Percentiles rank a stretch among this genome's conserved stretches.
Conservation (phyloP, 1,140 invertebrate species). For the Carposina sasakii region DNA sequence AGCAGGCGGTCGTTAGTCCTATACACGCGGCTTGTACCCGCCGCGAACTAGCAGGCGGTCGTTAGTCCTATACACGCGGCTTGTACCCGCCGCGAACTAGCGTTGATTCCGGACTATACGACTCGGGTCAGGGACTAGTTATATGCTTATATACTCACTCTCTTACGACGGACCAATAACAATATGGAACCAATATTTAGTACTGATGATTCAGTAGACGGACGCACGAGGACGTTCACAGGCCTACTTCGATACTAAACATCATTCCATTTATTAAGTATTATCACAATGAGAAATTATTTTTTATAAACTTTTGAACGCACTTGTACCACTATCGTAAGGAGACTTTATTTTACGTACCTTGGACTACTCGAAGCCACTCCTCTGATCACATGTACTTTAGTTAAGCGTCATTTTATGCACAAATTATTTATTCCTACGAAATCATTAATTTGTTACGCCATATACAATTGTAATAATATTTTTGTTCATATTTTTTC, state of each 20-base stretch:
- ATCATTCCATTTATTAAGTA: conserved; percentile 70
- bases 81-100: too few species aligned
- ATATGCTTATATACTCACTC: conserved; percentile 69
- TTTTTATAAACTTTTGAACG: conserved; percentile 68
- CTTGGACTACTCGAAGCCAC: conserved; percentile 28
- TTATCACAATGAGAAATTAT: conserved; percentile 62
- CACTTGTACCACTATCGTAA: conserved; percentile 51
- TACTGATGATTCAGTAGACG: conserved; percentile 48
- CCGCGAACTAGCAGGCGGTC: too few species aligned
- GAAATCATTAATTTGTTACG: conserved; percentile 53
- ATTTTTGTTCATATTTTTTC: conserved; percentile 67
- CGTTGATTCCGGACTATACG: too few species aligned
- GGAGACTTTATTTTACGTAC: conserved; percentile 36
- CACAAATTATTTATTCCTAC: conserved; percentile 64
- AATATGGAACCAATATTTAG: conserved; percentile 64
- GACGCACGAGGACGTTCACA: conserved; percentile 53
- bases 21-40: not conserved
- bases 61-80: too few species aligned
- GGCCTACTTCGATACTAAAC: conserved; percentile 64
- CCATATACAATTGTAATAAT: conserved; percentile 58
- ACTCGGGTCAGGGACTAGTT: too few species aligned
- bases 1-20: not conserved
- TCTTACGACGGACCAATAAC: conserved; percentile 70
- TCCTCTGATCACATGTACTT: conserved; percentile 15
- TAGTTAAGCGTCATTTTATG: conserved; percentile 50